phyloP scores from a whole-genome alignment of 1,140 invertebrate genomes.

The Anadara kagoshimensis region DNA sequence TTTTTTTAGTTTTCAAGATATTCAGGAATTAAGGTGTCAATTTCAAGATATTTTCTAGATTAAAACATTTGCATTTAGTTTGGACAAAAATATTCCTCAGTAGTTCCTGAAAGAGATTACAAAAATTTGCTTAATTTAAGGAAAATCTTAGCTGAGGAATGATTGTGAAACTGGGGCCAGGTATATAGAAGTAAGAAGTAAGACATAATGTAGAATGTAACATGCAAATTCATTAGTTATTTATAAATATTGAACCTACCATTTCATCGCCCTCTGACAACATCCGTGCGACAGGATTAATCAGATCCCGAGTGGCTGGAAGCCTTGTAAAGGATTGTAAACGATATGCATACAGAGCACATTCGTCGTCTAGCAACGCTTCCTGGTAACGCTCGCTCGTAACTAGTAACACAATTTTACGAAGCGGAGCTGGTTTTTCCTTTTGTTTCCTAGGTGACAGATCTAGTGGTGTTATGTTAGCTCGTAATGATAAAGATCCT shows the following conservation, averaged over 20 bases:
- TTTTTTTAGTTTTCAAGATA: too few relatives aligned
- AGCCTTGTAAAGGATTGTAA: slow-evolving; percentile 21
- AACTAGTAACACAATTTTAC: slow-evolving; percentile 4
- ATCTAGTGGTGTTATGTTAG: slow-evolving; percentile 13
- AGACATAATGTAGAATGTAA: too few relatives aligned
- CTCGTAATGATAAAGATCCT: slow-evolving; percentile 30
- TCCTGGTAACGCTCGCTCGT: slow-evolving; percentile 36
- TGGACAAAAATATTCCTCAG: too few relatives aligned
- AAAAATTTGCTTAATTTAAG: too few relatives aligned
- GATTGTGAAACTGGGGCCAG: too few relatives aligned
- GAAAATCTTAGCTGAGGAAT: too few relatives aligned
- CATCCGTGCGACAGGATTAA: slow-evolving; percentile 43
- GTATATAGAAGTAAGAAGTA: too few relatives aligned
- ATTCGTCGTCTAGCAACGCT: slow-evolving; percentile 44
- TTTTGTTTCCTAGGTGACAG: slow-evolving; percentile 2
- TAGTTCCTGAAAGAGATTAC: too few relatives aligned
- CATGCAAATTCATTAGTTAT: too few relatives aligned
- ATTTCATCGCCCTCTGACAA: slow-evolving; percentile 47
- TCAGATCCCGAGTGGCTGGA: neutral
- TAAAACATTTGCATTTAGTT: too few relatives aligned
- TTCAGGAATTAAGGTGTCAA: too few relatives aligned
- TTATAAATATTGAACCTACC: slow-evolving; percentile 28
- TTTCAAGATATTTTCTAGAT: too few relatives aligned
- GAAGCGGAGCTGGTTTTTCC: slow-evolving; percentile 2
- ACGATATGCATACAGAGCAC: slow-evolving; percentile 40